phyloP scores from a whole-genome alignment of 1,140 invertebrate species.

The Sinonovacula constricta region DNA sequence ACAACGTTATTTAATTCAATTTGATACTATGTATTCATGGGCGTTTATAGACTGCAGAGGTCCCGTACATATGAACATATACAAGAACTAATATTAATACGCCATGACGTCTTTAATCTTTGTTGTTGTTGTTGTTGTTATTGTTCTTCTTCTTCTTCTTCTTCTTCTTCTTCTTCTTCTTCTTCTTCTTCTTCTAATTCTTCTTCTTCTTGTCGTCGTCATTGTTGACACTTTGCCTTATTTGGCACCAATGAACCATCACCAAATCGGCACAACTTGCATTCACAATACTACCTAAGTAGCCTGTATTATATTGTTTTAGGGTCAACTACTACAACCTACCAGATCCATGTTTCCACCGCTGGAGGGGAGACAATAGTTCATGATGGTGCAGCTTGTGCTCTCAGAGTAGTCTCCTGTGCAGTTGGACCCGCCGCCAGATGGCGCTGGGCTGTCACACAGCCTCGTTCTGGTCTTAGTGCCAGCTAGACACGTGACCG shows the following conservation, averaged over 20 bases:
- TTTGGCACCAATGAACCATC: neutral
- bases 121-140: too few species aligned
- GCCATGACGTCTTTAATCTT: too few species aligned
- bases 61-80: too few species aligned
- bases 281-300: too few species aligned
- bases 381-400: neutral
- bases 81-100: too few species aligned
- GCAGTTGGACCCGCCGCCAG: neutral
- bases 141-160: too few species aligned
- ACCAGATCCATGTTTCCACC: conserved; percentile 6
- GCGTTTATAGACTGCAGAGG: too few species aligned
- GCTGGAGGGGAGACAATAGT: neutral
- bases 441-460: neutral
- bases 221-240: neutral
- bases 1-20: too few species aligned
- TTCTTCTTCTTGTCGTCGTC: neutral
- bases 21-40: too few species aligned
- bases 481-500: neutral
- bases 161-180: too few species aligned
- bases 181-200: neutral
- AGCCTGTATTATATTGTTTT: too few species aligned
- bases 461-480: neutral
- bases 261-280: neutral
- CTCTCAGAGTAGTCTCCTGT: neutral
- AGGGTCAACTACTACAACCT: too few species aligned